These are phyloP conservation scores for Metopolophium dirhodum DNA, from an alignment of 1,140 invertebrate species.

Conservation along the genomic window DNA sequence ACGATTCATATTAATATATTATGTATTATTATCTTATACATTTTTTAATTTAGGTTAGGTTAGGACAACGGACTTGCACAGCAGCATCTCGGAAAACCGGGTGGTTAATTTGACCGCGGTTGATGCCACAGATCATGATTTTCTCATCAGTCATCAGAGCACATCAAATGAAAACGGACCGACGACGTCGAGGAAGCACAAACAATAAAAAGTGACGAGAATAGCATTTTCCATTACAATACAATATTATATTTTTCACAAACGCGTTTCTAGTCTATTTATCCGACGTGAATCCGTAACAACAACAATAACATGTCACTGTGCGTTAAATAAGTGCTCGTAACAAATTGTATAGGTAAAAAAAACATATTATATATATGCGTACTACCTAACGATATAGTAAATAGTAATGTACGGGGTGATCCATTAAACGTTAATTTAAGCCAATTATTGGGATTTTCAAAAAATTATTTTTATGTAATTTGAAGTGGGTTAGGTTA, in stretches of 20 bases:
- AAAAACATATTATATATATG: neutral
- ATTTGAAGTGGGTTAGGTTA: neutral
- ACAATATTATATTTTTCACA: neutral
- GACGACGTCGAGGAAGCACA: neutral
- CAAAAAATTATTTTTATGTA: neutral
- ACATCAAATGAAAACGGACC: neutral
- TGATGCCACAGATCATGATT: neutral
- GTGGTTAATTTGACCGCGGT: neutral
- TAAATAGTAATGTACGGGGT: neutral
- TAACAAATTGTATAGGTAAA: neutral
- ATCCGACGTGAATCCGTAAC: neutral
- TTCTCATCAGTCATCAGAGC: neutral
- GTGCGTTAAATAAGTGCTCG: neutral
- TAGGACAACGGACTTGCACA: neutral
- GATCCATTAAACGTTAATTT: neutral
- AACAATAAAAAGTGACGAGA: neutral
- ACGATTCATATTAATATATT: neutral
- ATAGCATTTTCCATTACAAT: neutral
- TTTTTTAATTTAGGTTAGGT: neutral
- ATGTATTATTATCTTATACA: neutral
- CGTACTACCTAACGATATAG: neutral
- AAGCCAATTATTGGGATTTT: neutral
- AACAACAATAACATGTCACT: neutral
- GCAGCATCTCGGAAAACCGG: neutral
- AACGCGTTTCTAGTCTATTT: neutral